Evolutionary conservation across 2,888 invertebrate genomes (phyloP), one percentile per base, ranked within the genome.

Genomic region (Ganaspis brasiliensis): DNA sequence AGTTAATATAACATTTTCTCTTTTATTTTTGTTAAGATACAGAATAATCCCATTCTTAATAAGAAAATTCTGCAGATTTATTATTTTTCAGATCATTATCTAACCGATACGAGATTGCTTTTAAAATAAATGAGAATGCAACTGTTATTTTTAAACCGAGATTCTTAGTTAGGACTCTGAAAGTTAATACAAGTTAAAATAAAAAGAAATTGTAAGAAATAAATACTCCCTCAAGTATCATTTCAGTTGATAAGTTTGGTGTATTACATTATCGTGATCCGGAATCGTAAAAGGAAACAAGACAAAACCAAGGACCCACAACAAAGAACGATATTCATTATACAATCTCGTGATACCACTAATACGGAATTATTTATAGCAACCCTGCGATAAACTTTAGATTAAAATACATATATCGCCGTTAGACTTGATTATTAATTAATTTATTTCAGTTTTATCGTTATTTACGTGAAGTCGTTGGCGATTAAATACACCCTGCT

Each of bases 371-470:
- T 45, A 45, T 67, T 67, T 45, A 67, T 67, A n/a, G 45, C 26
- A n/a, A 67, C 63, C 14, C n/a, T 21, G 8, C 24, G 67, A 67
- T 67, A 67, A 67, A 49, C 8, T 67, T n/a, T 14, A 67, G 67
- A 67, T 67, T 67, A 26, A 67, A 63, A 67, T 45, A 26, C 16
- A 45, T 26, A 40, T 63, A 67, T 67, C 45, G 45, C 37, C 67
- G 24, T 45, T 67, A 45, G 24, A 16, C 45, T 67, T 26, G 67
- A 67, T 45, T 67, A 67, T 67, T 45, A 67, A 67, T 67, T 67
- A 67, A 67, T 67, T 67, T 67, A 45, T 45, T 21, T n/a, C 5
- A 67, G 67, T 45, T 67, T 67, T 49, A 67, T 67, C 67, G n/a
- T 45, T 45, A 45, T 49, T 67, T 67, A 26, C 45, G 45, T 10